Evolutionary conservation across 2,888 invertebrate species (phyloP).

Genomic region (Elegia similella): DNA sequence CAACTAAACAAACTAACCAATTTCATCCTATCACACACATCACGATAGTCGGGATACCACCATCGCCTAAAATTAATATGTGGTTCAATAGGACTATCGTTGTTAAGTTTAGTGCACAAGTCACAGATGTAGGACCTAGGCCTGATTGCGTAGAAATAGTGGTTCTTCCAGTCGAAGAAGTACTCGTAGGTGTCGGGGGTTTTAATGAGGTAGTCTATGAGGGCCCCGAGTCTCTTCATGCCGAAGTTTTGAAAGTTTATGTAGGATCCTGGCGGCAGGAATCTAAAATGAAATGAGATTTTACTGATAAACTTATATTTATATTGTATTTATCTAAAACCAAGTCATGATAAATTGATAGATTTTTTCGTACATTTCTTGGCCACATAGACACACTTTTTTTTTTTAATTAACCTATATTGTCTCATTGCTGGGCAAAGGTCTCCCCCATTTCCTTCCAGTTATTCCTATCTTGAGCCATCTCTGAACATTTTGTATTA

Average conservation of each 20-base stretch:
- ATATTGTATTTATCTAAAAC: no score
- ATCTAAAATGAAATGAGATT: slow-evolving; percentile 49
- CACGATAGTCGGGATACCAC: slow-evolving; percentile 58
- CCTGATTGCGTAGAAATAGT: slow-evolving; percentile 51
- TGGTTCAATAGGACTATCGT: slow-evolving; percentile 23
- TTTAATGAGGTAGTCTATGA: slow-evolving; percentile 59
- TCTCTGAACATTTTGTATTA: no score
- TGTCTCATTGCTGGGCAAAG: no score
- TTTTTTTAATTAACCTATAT: no score
- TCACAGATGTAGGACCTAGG: slow-evolving; percentile 52
- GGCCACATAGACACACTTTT: no score
- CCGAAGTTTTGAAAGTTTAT: slow-evolving; percentile 52
- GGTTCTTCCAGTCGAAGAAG: slow-evolving; percentile 68
- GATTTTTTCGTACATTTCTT: no score
- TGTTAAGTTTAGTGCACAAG: slow-evolving; percentile 54
- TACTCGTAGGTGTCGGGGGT: slow-evolving; percentile 49
- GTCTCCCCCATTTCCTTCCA: no score
- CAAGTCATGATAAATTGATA: no score
- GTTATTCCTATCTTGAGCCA: no score
- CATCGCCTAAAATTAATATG: slow-evolving; percentile 49
- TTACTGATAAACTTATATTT: no score
- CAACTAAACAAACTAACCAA: slow-evolving; percentile 39
- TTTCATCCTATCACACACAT: slow-evolving; percentile 43
- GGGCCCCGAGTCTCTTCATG: slow-evolving; percentile 55
- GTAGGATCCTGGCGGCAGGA: slow-evolving; percentile 63